Evolutionary conservation across 1,140 invertebrate species (phyloP), one percentile per base, ranked within the genome.

Genomic region (Scaptomyza graminum): DNA sequence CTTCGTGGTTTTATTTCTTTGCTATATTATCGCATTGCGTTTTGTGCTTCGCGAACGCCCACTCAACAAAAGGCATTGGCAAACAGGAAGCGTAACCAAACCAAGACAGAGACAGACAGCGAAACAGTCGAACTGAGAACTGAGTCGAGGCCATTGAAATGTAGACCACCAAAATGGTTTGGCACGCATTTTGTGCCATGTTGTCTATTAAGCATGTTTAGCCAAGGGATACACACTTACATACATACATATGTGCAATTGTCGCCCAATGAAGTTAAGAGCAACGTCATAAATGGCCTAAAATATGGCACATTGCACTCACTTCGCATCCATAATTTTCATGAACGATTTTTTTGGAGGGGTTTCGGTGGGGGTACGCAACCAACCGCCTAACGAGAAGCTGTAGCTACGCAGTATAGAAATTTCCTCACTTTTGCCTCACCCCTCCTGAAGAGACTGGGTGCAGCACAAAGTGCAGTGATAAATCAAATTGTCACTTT

Each of bases 401-500:
- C 37, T 39, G 37, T 22, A 34, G n/a, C 16, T 52, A 47, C 18
- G 11, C 31, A 51, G 31, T 5, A 15, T 7, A 9, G 47, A 28
- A 22, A 16, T 2, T 22, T n/a, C 37, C 52, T 5, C 39, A 0
- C 12, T 6, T 11, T 11, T 15, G 7, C n/a, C 12, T 18, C 28
- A 11, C 22, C 28, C 22, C 11, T 22, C 41, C 6, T 12, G 8
- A 11, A 11, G 11, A 1, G 7, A 39, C 57, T 55, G 28, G 39
- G 12, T 25, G 67, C 66, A 52, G 52, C 68, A 64, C 76, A 90
- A 90, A 90, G 87, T 90, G 87, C 81, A 81, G 85, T 90, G 75
- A 90, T 90, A 90, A 90, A 90, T 90, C 87, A 90, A 89, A 90
- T 90, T 90, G 85, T 90, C 87, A 90, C 85, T 90, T 90, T 90